These are phyloP conservation scores for Pantala flavescens DNA, from an alignment of 1,140 invertebrate species.

Conservation along the genomic window DNA sequence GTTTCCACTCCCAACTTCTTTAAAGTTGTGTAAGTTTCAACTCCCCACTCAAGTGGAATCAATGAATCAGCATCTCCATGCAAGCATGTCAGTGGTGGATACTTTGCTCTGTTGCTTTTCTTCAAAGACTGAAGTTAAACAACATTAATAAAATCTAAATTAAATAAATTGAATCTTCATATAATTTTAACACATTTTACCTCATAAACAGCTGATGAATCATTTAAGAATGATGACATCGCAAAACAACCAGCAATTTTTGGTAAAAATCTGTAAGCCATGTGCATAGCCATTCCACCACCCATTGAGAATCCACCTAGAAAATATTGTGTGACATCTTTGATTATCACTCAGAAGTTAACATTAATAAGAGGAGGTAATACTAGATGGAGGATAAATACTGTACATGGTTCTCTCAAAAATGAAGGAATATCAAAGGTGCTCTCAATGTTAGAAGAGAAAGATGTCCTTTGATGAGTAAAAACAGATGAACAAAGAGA, in stretches of 20 bases:
- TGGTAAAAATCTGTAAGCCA: conserved; percentile 47
- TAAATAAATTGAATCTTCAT: background rate
- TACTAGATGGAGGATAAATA: too few species aligned
- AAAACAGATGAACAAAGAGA: too few species aligned
- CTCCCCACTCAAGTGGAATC: conserved; percentile 43
- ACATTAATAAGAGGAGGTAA: too few species aligned
- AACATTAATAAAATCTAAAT: background rate
- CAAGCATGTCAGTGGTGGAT: conserved; percentile 32
- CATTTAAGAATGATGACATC: conserved; percentile 60
- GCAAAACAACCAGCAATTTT: conserved; percentile 55
- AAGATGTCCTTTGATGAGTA: too few species aligned
- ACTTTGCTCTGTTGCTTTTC: conserved; percentile 13
- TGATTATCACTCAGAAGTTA: background rate
- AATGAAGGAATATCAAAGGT: conserved; percentile 2
- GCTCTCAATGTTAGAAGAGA: too few species aligned
- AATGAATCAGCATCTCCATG: conserved; percentile 39
- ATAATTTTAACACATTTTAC: conserved; percentile 24
- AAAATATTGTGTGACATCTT: conserved; percentile 17
- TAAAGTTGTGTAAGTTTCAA: conserved; percentile 37
- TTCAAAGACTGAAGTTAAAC: conserved; percentile 23
- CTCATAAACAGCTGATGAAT: conserved; percentile 51
- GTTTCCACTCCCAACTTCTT: conserved; percentile 38
- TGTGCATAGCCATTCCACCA: conserved; percentile 54
- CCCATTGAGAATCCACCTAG: conserved; percentile 68
- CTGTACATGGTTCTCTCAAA: conserved; percentile 8